A percentile compares a stretch with the other conserved stretches of the same genome.
Evolutionary conservation across 2,888 invertebrate genomes (phyloP).

Genomic region (Acleris sparsana): DNA sequence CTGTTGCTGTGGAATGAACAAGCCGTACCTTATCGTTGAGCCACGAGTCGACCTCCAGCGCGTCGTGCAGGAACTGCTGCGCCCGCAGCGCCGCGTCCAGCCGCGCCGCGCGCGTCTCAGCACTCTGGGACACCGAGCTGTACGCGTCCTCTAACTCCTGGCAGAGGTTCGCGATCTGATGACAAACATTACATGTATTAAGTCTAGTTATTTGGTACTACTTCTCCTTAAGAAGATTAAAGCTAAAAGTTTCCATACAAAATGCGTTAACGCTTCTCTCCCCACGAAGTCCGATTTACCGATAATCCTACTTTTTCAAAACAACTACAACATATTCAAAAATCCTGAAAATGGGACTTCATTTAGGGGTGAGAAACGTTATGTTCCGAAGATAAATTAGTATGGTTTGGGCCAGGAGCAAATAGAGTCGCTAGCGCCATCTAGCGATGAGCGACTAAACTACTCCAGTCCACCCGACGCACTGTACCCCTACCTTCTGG

Average conservation of each 20-base stretch:
- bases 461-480: not conserved
- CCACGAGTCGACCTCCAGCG: conserved; percentile 96
- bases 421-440: too few relatives aligned
- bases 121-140: conserved; percentile 88
- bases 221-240: too few relatives aligned
- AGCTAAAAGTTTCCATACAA: too few relatives aligned
- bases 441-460: not conserved
- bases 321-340: too few relatives aligned
- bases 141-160: conserved; percentile 88
- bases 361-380: too few relatives aligned
- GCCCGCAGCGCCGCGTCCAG: conserved; percentile 94
- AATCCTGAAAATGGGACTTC: too few relatives aligned
- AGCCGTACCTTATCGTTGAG: conserved; percentile 87
- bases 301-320: too few relatives aligned
- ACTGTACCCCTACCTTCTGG: conserved; percentile 48
- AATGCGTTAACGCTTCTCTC: too few relatives aligned
- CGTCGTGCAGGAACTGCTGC: conserved; percentile 96
- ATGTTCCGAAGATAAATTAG: too few relatives aligned
- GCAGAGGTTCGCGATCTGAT: conserved; percentile 89
- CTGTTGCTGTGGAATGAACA: not conserved
- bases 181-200: not conserved
- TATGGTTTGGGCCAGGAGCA: too few relatives aligned
- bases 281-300: too few relatives aligned
- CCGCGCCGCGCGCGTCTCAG: conserved; percentile 88
- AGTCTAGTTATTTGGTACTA: too few relatives aligned